These are phyloP conservation scores for Tapera naevia DNA, from an alignment of 2,797 vertebrate species.

Conservation along the genomic window DNA sequence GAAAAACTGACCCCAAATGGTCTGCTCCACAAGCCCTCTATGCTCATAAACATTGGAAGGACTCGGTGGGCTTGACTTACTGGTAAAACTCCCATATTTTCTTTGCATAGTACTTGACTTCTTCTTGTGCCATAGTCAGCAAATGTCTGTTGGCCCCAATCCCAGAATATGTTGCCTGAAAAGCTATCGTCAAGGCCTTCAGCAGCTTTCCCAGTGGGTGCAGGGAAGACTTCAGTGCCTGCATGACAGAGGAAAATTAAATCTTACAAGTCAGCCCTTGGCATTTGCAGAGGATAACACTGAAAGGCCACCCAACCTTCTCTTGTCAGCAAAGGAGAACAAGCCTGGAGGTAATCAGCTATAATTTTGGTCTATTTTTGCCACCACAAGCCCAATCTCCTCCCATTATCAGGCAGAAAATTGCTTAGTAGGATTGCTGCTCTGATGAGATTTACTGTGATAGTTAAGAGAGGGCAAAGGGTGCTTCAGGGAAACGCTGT, in stretches of 20 bases:
- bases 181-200: conserved; percentile 61
- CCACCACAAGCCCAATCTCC: not conserved
- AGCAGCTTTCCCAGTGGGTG: conserved; percentile 79
- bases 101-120: conserved; percentile 74
- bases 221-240: conserved; percentile 72
- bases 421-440: not conserved
- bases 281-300: not conserved
- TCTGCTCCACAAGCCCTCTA: not conserved
- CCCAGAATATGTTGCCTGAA: conserved; percentile 77
- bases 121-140: conserved; percentile 79
- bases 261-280: not conserved
- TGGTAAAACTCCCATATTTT: conserved; percentile 78
- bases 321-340: not conserved
- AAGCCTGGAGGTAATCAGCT: not conserved
- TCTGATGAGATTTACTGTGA: not conserved
- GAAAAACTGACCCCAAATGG: fast-evolving
- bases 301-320: not conserved
- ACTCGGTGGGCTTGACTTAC: not conserved
- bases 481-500: not conserved
- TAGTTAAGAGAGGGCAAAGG: not conserved
- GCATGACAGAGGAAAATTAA: not conserved
- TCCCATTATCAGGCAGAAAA: not conserved
- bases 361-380: not conserved
- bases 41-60: not conserved
- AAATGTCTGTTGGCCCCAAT: conserved; percentile 77